Base-by-base conservation (phyloP, 2,113 vertebrate genomes). In the Orientallactaga bullata region DNA sequence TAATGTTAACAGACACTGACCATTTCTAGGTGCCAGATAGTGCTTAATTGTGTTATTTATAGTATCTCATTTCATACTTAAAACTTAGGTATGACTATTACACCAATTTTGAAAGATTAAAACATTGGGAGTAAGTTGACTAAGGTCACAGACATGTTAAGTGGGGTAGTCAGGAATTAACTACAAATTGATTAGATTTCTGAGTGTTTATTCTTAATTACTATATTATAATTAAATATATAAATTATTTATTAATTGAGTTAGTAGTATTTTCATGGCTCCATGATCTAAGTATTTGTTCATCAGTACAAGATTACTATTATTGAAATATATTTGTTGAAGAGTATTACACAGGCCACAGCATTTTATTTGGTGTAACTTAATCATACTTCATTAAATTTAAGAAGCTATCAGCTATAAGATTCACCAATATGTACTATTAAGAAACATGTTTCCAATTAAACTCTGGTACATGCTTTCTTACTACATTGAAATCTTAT, bases 331-430 rank as follows among this genome's bases (percentile, higher is more conserved):
- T 86, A 86, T 94, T 85, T 95, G 24, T 65, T 90, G 77, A 23
- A 58, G 94, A 89, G 24, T 90, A 21, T 94, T 89, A 81, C 13
- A 87, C 68, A 89, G 81, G 42, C 42, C 55, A 58, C 81, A 76
- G 73, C 61, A 87, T 89, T 86, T 90, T 93, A 88, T 85, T 78
- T 97, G 61, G 47, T 92, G 35, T 95, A 76, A 66, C 37, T 95
- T 93, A 86, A 47, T 8, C 42, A 47, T 30, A 73, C 82, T 95
- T 90, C 89, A 89, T 85, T 73, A 95, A 90, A 95, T 68, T 84
- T 90, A 91, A 83, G 73, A 90, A 93, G 58, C 15, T 1, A 17
- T 93, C 77, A 84, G 12, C 51, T 91, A 2, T 81, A 68, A 82
- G 61, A 77, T 91, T 24, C 30, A 65, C 55, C 47, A 90, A 89